Base-by-base conservation (phyloP, 1,140 invertebrate species). In the Arctopsyche grandis region DNA sequence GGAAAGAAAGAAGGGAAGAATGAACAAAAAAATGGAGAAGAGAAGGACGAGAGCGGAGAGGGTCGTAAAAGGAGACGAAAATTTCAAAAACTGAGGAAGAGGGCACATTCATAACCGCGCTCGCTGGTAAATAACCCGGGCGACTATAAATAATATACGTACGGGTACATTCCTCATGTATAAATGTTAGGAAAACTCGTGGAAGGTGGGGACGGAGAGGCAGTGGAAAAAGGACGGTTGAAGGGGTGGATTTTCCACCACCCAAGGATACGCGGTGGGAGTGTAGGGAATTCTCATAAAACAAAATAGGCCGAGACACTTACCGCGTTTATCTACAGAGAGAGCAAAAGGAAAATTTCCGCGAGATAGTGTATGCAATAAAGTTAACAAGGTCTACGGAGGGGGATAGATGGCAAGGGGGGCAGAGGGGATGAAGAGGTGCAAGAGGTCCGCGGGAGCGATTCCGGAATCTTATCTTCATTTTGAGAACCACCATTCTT, bases 291-390 rank as follows among this genome's bases (percentile, higher is more conserved):
- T 26, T 76, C 46, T 70, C 77, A 78, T 81, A 81, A 81, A 81
- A 81, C 80, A 81, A 78, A 81, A 81, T 81, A 81, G 80, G 80
- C 80, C 60, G 80, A 69, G 71, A 71, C 74, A 69, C 80, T 81
- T 44, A 58, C 56, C 77, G 80, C 80, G 77, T 81, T 81, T 81
- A 81, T 81, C 80, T 81, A 81, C 75, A 63, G 73, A 80, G 16
- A 52, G 16, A 52, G 24, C 21, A 66, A 81, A 81, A 63, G 70
- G 71, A 76, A 76, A 81, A 81, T 81, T 75, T 81, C 38, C 76
- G 29, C 29, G 76, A 81, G 80, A 81, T 78, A 81, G 76, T 78
- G 80, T 79, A 76, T 75, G 80, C 80, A 81, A 81, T 81, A 81
- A 81, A 81, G 70, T 81, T 81, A 81, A 81, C 80, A 81, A 81